A percentile compares a stretch with the other conserved stretches of the same genome.
phyloP scores from a whole-genome alignment of 2,797 vertebrate genomes.

The Poliocrania exsul region DNA sequence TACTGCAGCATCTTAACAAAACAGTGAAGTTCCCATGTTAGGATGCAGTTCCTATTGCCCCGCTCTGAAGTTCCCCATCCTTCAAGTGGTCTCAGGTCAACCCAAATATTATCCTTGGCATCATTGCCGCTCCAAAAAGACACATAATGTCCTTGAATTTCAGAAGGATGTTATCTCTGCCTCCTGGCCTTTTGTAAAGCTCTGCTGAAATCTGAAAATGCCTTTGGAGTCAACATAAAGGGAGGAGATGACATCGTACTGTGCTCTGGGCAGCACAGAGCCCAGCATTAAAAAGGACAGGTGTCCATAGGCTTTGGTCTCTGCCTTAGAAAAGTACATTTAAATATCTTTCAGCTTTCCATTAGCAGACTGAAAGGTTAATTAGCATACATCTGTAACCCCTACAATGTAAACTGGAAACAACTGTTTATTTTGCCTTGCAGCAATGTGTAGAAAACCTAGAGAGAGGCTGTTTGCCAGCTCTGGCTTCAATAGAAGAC shows the following conservation, averaged over 20 bases:
- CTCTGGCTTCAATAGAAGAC: conserved; percentile 21
- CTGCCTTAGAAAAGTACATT: neutral
- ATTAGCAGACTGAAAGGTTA: conserved; percentile 8
- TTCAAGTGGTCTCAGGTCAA: neutral
- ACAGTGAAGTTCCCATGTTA: neutral
- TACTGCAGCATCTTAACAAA: neutral
- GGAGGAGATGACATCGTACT: neutral
- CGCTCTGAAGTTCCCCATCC: neutral
- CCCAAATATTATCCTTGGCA: conserved; percentile 33
- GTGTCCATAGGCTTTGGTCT: conserved; percentile 3
- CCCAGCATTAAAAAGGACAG: neutral
- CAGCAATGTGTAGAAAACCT: conserved; percentile 35
- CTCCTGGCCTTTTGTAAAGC: conserved; percentile 11
- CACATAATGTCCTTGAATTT: conserved; percentile 19
- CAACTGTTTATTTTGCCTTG: conserved; percentile 65
- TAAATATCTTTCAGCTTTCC: conserved; percentile 18
- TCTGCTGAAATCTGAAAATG: conserved; percentile 30
- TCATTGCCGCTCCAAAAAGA: neutral
- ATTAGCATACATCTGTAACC: conserved; percentile 51
- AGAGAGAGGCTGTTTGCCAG: conserved; percentile 44
- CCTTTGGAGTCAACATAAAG: conserved; percentile 12
- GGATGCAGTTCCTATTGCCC: neutral
- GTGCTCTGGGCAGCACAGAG: neutral
- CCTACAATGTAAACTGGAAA: conserved; percentile 37
- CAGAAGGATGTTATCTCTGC: conserved; percentile 11